A percentile compares a stretch with the other conserved stretches of the same genome.
These are phyloP conservation scores for Cyrtonyx montezumae DNA, from an alignment of 2,113 vertebrate species.

Conservation along the genomic window DNA sequence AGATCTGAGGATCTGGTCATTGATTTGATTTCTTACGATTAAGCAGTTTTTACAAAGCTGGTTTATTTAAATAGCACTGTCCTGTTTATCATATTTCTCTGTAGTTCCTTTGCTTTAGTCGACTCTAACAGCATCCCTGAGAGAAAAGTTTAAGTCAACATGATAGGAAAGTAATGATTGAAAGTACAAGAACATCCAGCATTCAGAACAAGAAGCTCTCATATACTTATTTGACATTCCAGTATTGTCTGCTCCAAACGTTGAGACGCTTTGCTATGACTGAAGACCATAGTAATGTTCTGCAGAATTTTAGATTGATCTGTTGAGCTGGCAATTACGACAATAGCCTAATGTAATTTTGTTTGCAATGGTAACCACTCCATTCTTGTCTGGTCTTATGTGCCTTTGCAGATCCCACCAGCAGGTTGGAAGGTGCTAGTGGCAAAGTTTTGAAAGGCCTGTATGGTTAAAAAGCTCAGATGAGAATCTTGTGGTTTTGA, in stretches of 20 bases:
- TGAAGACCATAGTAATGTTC: neutral
- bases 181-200: neutral
- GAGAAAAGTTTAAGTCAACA: neutral
- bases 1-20: constrained; percentile 1
- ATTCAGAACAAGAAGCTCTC: neutral
- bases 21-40: neutral
- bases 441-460: neutral
- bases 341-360: neutral
- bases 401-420: neutral
- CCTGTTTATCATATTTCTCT: neutral
- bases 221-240: neutral
- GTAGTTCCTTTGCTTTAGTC: neutral
- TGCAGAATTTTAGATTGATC: neutral
- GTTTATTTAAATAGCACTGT: neutral
- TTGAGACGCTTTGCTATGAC: neutral
- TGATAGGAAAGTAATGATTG: neutral
- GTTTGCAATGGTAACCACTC: neutral
- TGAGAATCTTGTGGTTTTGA: neutral
- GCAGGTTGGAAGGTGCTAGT: neutral
- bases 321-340: too few species aligned
- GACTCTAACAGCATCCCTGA: neutral
- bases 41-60: neutral
- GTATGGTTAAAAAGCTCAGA: neutral
- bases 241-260: neutral
- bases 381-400: neutral